Conservation (phyloP, 1,140 invertebrate genomes). For the Leptonema lineaticorne region DNA sequence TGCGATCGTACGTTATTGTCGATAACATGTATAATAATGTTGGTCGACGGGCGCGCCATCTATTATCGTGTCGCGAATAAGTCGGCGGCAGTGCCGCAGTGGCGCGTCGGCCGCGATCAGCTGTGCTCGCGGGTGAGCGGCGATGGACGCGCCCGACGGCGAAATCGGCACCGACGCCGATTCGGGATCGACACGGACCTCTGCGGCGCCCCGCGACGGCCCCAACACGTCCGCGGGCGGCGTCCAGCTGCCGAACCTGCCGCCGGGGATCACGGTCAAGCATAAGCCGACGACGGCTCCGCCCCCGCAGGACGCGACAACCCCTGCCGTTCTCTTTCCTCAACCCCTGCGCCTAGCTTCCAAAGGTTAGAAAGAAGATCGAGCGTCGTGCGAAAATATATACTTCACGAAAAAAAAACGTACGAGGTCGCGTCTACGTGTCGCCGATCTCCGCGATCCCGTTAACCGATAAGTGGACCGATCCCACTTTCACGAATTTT, state of each 20-base stretch:
- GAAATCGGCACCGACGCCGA: background rate
- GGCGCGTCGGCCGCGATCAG: conserved; percentile 11
- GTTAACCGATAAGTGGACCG: no score
- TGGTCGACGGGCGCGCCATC: background rate
- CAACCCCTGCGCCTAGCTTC: background rate
- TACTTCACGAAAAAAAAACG: no score
- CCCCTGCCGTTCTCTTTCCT: background rate
- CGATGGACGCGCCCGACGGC: background rate
- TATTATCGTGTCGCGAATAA: background rate
- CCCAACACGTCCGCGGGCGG: background rate
- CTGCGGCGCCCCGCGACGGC: background rate
- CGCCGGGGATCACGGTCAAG: background rate
- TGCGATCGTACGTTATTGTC: no score
- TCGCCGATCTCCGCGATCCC: no score
- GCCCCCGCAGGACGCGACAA: background rate
- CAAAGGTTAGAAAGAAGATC: no score
- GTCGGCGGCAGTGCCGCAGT: background rate
- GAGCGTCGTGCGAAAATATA: no score
- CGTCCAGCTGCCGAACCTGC: background rate
- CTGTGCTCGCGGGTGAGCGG: background rate
- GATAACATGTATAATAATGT: no score
- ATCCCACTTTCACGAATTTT: no score
- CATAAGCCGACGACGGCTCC: background rate
- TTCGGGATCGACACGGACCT: background rate
- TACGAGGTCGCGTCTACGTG: no score